Conservation (phyloP, 2,888 invertebrate genomes). For the Ctena decussata region DNA sequence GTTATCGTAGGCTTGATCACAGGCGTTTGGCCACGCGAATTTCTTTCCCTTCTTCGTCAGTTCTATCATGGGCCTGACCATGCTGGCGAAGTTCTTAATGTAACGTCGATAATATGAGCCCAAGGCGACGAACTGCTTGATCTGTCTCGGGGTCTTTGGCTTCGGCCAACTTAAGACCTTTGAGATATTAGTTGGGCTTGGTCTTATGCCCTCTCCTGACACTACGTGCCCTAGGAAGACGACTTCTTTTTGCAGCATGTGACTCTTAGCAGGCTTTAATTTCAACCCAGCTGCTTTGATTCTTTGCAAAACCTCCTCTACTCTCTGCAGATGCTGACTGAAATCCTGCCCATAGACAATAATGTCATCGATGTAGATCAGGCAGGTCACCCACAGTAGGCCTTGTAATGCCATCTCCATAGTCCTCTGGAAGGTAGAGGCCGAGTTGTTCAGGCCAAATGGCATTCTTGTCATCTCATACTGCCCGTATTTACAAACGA, state of each 20-base stretch:
- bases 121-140: constrained; percentile 14
- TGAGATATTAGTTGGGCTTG: neutral
- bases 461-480: too few species aligned
- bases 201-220: neutral
- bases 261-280: constrained; percentile 20
- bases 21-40: neutral
- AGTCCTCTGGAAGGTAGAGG: too few species aligned
- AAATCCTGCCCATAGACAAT: too few species aligned
- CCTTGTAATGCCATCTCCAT: too few species aligned
- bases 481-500: too few species aligned
- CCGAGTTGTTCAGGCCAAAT: too few species aligned
- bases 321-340: too few species aligned
- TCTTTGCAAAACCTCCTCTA: too few species aligned
- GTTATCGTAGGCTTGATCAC: neutral
- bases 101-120: neutral
- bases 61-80: too few species aligned
- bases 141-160: constrained; percentile 6
- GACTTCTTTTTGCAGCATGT: constrained; percentile 3
- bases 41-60: neutral
- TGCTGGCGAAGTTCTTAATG: constrained; percentile 15
- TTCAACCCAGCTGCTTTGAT: constrained; percentile 26
- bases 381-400: too few species aligned
- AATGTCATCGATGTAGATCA: too few species aligned
- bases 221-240: too few species aligned
- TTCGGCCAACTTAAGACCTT: neutral